Percentiles rank a stretch among this genome's conserved stretches.
phyloP scores from a whole-genome alignment of 2,888 invertebrate species.

The Macrosiphum euphorbiae region DNA sequence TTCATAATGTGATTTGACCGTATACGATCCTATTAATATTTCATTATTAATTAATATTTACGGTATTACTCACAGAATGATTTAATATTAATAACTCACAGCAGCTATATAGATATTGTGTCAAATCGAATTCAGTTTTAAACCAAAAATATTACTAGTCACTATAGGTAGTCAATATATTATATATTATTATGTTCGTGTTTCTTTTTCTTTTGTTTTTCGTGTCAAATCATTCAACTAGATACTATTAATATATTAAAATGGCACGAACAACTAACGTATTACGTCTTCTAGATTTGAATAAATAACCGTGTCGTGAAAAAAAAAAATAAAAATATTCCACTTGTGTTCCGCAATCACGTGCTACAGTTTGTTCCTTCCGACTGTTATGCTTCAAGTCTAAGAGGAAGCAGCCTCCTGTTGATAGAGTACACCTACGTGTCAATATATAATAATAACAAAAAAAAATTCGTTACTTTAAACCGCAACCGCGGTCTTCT shows the following conservation, averaged over 20 bases:
- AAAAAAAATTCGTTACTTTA: constrained; percentile 29
- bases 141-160: neutral
- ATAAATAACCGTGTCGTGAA: neutral
- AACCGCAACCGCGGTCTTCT: neutral
- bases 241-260: neutral
- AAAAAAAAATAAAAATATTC: neutral
- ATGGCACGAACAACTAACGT: neutral
- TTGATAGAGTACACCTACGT: neutral
- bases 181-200: neutral
- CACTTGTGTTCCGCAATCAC: neutral
- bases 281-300: neutral
- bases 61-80: neutral
- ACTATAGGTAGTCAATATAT: no score
- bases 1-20: neutral
- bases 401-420: neutral
- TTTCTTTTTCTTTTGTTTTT: neutral
- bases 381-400: neutral
- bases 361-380: neutral
- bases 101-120: neutral
- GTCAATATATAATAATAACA: neutral
- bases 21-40: no score
- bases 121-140: neutral
- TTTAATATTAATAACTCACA: neutral
- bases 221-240: neutral
- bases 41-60: neutral